These are phyloP conservation scores for Cariama cristata DNA, from an alignment of 2,113 vertebrate species.

Conservation along the genomic window DNA sequence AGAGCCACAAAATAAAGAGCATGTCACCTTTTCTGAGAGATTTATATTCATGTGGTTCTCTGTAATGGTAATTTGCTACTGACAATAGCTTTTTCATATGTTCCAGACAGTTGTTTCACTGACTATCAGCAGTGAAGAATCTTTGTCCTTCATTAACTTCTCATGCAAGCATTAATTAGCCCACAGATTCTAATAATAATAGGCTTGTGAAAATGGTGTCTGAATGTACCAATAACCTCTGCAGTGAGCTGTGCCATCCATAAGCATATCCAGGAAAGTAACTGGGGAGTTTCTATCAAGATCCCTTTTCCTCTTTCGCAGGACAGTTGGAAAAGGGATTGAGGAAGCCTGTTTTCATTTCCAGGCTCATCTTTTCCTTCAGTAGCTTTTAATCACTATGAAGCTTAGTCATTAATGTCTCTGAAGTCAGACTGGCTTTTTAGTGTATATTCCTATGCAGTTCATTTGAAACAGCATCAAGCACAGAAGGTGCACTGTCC, in stretches of 20 bases:
- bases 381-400: not conserved
- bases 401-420: not conserved
- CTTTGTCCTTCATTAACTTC: conserved; percentile 52
- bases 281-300: not conserved
- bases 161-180: conserved; percentile 42
- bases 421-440: not conserved
- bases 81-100: conserved; percentile 29
- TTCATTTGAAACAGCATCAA: not conserved
- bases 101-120: conserved; percentile 41
- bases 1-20: not conserved
- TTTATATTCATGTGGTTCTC: not conserved
- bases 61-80: conserved; percentile 26
- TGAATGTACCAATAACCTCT: conserved; percentile 1
- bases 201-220: not conserved
- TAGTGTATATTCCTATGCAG: not conserved
- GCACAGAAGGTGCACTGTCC: not conserved
- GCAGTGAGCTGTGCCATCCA: not conserved
- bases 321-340: not conserved
- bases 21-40: not conserved
- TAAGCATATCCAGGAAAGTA: conserved; percentile 3
- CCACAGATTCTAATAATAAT: conserved; percentile 9
- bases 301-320: not conserved
- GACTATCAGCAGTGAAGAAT: conserved; percentile 38
- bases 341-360: not conserved
- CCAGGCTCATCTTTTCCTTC: not conserved